These are phyloP conservation scores for Orestias chungarensis DNA, from an alignment of 2,797 vertebrate species.

Conservation along the genomic window DNA sequence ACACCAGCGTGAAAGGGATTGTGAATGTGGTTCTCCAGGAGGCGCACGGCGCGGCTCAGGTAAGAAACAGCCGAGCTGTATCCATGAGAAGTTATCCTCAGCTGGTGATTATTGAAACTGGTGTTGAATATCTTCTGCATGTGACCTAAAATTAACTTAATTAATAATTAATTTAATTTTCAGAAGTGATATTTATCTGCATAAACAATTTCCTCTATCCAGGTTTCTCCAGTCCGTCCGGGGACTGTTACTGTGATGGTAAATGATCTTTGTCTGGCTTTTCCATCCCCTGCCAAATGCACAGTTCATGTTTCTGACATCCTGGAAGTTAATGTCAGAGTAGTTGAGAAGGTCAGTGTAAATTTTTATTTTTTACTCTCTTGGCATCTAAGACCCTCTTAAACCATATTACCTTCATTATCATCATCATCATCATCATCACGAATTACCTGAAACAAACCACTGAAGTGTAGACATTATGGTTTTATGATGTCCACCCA, in stretches of 20 bases:
- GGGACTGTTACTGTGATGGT: conserved; percentile 85
- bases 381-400: conserved; percentile 5
- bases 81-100: conserved; percentile 2
- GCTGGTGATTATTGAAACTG: background rate
- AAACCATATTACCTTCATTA: conserved; percentile 8
- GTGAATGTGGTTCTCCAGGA: conserved; percentile 84
- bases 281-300: conserved; percentile 77
- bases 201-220: conserved; percentile 14
- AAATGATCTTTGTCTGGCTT: conserved; percentile 87
- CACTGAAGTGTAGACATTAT: background rate
- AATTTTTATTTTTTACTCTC: conserved; percentile 9
- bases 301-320: conserved; percentile 89
- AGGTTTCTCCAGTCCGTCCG: conserved; percentile 87
- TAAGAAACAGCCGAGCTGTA: conserved; percentile 66
- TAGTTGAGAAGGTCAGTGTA: conserved; percentile 95
- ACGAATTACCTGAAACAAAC: conserved; percentile 28
- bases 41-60: conserved; percentile 79
- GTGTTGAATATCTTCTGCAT: background rate
- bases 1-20: conserved; percentile 82
- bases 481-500: background rate
- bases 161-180: background rate
- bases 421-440: conserved; percentile 32
- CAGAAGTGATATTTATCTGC: background rate
- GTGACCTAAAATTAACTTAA: background rate
- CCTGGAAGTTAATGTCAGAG: conserved; percentile 88